Base-by-base conservation (phyloP, 1,140 invertebrate genomes). In the Drosophila tsacasi region DNA sequence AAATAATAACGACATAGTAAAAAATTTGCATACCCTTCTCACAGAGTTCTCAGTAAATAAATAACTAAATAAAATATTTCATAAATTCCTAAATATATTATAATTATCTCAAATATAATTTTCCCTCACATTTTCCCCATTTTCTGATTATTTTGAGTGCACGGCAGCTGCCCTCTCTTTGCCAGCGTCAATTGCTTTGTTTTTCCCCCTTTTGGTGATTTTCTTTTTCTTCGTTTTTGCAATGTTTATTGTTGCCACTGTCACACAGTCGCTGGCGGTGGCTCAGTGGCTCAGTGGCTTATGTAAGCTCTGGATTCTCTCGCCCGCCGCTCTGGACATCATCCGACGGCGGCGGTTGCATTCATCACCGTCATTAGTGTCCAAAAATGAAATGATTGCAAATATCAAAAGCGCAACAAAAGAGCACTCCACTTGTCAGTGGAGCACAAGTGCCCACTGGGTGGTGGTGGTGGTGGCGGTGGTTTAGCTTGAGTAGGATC, bases 301-400 rank as follows among this genome's bases (percentile, higher is more conserved):
- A 83, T 77, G 80, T 74, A 86, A 86, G 76, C 60, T 19, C 64
- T 73, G 64, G 58, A 78, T 83, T 82, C 84, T 83, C 81, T 83
- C 12, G 68, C 46, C 46, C 71, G 79, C 76, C 74, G 55, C 79
- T 63, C 83, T 87, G 83, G 83, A 85, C 83, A 86, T 86, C 83
- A 86, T 82, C 77, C 83, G 15, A 87, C 80, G 17, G 30, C 32
- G 10, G 52, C 72, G 69, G 66, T 73, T 77, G 83, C 79, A 83
- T 78, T 76, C 76, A 79, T 87, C 84, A 79, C 73, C 84, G 81
- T 83, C 83, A 86, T 85, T 85, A 85, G 75, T 82, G 82, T 85
- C 82, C 79, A 80, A 87, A 82, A 79, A 82, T 76, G 69, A 86
- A 86, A 87, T 83, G 76, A 76, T 86, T 86, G 83, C 83, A 86